A percentile compares a stretch with the other conserved stretches of the same genome.
These are phyloP conservation scores for Hydraecia micacea DNA, from an alignment of 2,888 invertebrate species.

Conservation along the genomic window DNA sequence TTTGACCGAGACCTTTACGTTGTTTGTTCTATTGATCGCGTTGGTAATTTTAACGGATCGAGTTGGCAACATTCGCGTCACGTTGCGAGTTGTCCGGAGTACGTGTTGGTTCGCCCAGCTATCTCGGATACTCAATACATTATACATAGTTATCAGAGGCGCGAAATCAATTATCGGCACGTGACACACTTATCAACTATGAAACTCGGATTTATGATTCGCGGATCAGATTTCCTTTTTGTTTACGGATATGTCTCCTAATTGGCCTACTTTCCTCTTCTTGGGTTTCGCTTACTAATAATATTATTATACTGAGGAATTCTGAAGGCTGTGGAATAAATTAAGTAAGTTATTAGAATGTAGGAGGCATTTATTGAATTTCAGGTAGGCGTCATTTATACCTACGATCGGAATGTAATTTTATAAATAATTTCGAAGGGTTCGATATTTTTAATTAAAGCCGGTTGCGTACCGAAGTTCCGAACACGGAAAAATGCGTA, in stretches of 20 bases:
- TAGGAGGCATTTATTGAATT: constrained; percentile 22
- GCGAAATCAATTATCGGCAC: constrained; percentile 81
- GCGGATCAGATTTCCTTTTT: constrained; percentile 37
- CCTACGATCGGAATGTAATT: constrained; percentile 28
- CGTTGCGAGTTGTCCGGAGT: constrained; percentile 79
- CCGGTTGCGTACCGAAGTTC: constrained; percentile 33
- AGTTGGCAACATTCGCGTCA: constrained; percentile 80
- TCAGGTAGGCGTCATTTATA: constrained; percentile 22
- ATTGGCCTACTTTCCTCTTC: constrained; percentile 37
- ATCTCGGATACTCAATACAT: constrained; percentile 80
- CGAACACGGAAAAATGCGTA: constrained; percentile 55
- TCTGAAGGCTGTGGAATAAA: constrained; percentile 5
- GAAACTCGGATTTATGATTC: constrained; percentile 50
- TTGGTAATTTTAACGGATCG: constrained; percentile 80
- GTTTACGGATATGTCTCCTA: constrained; percentile 31
- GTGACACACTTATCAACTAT: constrained; percentile 71
- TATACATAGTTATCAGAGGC: constrained; percentile 79
- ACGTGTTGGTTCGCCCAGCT: constrained; percentile 71
- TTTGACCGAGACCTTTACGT: constrained; percentile 68
- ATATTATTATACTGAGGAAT: constrained; percentile 24
- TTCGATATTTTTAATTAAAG: constrained; percentile 56
- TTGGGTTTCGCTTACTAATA: constrained; percentile 11
- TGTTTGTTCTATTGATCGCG: constrained; percentile 82
- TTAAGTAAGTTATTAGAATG: constrained; percentile 21
- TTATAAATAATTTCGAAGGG: constrained; percentile 34